A percentile compares a stretch with the other conserved stretches of the same genome.
These are phyloP conservation scores for Semaprochilodus insignis DNA, from an alignment of 2,797 vertebrate genomes.

Conservation along the genomic window DNA sequence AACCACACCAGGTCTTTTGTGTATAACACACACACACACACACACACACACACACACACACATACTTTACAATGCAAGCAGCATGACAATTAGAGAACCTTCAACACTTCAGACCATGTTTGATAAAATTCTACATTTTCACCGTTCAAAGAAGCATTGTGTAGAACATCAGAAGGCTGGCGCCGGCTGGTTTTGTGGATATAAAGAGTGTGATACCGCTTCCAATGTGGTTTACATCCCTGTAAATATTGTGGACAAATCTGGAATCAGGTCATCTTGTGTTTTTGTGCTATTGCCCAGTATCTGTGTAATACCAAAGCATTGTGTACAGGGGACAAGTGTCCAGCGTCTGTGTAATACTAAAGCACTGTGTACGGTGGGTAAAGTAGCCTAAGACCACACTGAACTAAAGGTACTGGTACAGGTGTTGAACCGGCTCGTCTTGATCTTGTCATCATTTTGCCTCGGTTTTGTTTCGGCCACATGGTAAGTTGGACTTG, in stretches of 20 bases:
- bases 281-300: slow-evolving; percentile 19
- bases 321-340: not conserved
- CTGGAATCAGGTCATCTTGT: slow-evolving; percentile 28
- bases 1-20: slow-evolving; percentile 73
- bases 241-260: not conserved
- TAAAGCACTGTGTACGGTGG: too few species aligned
- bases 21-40: slow-evolving; percentile 62
- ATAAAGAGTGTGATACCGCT: not conserved
- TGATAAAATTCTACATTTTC: not conserved
- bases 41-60: slow-evolving; percentile 26
- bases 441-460: too few species aligned
- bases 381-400: not conserved
- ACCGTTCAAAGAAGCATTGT: not conserved
- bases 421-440: too few species aligned
- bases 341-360: too few species aligned
- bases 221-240: not conserved
- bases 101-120: not conserved
- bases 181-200: not conserved
- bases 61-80: slow-evolving; percentile 49
- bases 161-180: not conserved
- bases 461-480: too few species aligned
- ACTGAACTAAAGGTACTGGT: too few species aligned
- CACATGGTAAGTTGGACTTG: too few species aligned
- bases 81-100: slow-evolving; percentile 41
- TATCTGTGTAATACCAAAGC: not conserved